Percentiles rank a stretch among this genome's conserved stretches.
These are phyloP conservation scores for Habropoda laboriosa DNA, from an alignment of 1,140 invertebrate genomes.

Conservation along the genomic window DNA sequence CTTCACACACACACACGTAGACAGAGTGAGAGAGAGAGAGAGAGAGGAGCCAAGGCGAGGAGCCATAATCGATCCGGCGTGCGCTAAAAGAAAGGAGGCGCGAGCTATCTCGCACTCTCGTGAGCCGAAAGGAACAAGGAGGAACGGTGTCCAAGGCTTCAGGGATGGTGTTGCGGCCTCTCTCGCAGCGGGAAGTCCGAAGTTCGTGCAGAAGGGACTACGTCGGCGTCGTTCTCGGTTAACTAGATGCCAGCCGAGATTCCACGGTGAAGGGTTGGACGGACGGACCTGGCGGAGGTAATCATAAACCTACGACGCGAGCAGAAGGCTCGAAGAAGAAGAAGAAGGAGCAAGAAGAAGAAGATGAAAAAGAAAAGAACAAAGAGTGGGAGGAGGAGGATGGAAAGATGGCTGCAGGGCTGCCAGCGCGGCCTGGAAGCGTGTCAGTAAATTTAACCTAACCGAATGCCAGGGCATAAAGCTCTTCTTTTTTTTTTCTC, in stretches of 20 bases:
- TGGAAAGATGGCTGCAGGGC: constrained; percentile 48
- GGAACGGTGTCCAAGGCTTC: constrained; percentile 50
- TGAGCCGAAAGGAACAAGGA: constrained; percentile 40
- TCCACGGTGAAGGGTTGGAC: constrained; percentile 69
- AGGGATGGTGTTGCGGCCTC: constrained; percentile 63
- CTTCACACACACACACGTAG: neutral
- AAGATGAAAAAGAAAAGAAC: neutral
- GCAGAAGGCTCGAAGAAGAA: constrained; percentile 12
- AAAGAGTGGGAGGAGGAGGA: neutral
- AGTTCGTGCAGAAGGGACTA: constrained; percentile 68
- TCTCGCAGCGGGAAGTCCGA: constrained; percentile 68
- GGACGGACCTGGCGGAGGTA: constrained; percentile 63
- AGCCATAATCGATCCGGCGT: constrained; percentile 65
- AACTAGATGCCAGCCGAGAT: constrained; percentile 71
- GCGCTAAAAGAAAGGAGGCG: constrained; percentile 66
- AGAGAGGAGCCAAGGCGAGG: constrained; percentile 31
- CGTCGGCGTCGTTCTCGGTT: constrained; percentile 66
- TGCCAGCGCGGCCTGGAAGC: constrained; percentile 63
- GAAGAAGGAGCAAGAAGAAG: neutral
- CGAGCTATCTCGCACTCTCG: constrained; percentile 66
- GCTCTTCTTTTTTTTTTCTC: neutral
- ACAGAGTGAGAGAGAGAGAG: neutral
- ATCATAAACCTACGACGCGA: constrained; percentile 65
- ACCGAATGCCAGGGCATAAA: constrained; percentile 66
- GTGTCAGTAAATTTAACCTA: constrained; percentile 71